Conservation (phyloP, 37 sponge, comb jelly and placozoan species). For the Lycopodina hypogea region DNA sequence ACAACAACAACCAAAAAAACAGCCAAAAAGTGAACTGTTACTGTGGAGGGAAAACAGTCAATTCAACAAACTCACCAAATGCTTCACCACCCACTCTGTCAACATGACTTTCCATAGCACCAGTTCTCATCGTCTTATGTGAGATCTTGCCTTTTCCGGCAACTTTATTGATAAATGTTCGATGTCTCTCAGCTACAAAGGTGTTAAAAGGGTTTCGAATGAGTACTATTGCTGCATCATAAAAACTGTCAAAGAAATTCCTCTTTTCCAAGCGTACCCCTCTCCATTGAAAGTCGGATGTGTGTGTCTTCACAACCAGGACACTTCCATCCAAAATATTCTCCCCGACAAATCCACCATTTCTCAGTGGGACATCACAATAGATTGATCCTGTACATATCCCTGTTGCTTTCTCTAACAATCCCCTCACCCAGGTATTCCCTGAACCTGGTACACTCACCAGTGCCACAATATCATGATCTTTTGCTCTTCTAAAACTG, state of each 20-base stretch:
- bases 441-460: constrained; percentile 52
- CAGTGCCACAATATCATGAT: constrained; percentile 43
- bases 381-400: constrained; percentile 57
- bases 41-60: too few relatives aligned
- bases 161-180: background rate
- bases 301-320: constrained; percentile 59
- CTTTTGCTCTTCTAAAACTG: background rate
- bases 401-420: constrained; percentile 54
- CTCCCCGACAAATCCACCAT: constrained; percentile 50
- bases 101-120: background rate
- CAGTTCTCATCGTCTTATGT: background rate
- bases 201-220: constrained; percentile 46
- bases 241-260: background rate
- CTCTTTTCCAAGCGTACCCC: background rate
- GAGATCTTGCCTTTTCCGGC: background rate
- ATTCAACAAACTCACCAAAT: constrained; percentile 15
- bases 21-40: too few relatives aligned
- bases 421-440: constrained; percentile 58
- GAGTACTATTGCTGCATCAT: constrained; percentile 42
- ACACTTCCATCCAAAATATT: constrained; percentile 26
- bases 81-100: background rate
- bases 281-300: constrained; percentile 9
- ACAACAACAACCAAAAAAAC: too few relatives aligned
- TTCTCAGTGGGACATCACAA: constrained; percentile 39
- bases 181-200: constrained; percentile 55